Percentiles rank a stretch among this genome's conserved stretches.
phyloP scores from a whole-genome alignment of 2,113 vertebrate species.

The Lycaon pictus region DNA sequence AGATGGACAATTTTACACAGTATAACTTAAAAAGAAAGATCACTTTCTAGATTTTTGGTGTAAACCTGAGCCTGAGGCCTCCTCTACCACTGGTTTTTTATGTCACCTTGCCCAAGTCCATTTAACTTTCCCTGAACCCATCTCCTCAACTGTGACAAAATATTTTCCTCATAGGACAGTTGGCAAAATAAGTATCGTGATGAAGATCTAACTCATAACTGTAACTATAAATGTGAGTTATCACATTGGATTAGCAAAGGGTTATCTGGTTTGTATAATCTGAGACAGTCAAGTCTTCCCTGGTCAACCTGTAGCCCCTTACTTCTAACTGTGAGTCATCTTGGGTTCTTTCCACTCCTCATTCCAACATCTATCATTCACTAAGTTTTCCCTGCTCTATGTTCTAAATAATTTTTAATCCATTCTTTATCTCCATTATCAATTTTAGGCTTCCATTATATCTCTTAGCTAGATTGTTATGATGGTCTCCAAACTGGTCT shows the following conservation, averaged over 20 bases:
- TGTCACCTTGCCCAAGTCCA: neutral
- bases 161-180: neutral
- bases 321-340: neutral
- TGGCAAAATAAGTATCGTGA: neutral
- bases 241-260: neutral
- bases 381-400: neutral
- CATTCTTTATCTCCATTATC: neutral
- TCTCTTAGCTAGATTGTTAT: neutral
- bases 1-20: neutral
- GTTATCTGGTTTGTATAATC: neutral
- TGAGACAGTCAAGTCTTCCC: neutral
- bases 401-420: neutral
- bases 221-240: neutral
- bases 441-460: neutral
- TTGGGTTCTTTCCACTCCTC: neutral
- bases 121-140: neutral
- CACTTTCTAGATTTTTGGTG: neutral
- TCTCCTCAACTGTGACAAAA: neutral
- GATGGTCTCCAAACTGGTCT: neutral
- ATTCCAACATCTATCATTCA: neutral
- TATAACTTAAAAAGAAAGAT: neutral
- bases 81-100: neutral
- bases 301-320: neutral
- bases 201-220: neutral
- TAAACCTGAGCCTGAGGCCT: neutral